Percentiles rank a stretch among this genome's conserved stretches.
Evolutionary conservation across 2,888 invertebrate genomes (phyloP).

Genomic region (Amiota communis): DNA sequence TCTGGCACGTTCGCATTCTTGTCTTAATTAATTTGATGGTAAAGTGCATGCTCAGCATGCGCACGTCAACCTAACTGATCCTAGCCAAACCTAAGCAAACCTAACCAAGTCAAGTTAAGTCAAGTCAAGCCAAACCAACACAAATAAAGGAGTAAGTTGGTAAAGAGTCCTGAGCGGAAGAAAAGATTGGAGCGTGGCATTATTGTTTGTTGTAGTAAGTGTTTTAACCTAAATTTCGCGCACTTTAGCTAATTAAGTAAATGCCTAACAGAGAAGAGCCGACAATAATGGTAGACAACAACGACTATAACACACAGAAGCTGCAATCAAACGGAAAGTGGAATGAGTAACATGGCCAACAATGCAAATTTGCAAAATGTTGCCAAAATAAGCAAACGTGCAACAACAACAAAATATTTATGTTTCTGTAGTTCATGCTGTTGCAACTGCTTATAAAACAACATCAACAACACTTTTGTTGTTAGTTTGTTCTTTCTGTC

Average conservation of each 20-base stretch:
- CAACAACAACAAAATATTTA: constrained; percentile 2
- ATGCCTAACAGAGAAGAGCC: constrained; percentile 4
- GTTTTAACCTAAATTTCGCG: constrained; percentile 30
- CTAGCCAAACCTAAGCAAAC: neutral
- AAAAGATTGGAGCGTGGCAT: constrained; percentile 13
- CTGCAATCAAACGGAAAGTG: neutral
- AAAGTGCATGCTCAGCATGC: constrained; percentile 49
- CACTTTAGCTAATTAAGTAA: constrained; percentile 24
- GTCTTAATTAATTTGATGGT: constrained; percentile 63
- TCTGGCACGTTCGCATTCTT: constrained; percentile 45
- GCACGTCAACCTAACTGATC: neutral
- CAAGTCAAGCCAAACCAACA: neutral
- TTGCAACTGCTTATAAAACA: constrained; percentile 23
- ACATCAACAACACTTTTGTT: constrained; percentile 13
- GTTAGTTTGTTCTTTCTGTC: neutral
- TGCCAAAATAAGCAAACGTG: constrained; percentile 21
- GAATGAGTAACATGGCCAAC: neutral
- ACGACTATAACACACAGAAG: neutral
- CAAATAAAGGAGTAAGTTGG: neutral
- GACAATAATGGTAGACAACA: neutral
- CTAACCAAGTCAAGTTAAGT: neutral
- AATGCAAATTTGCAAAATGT: constrained; percentile 22
- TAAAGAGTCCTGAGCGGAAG: neutral
- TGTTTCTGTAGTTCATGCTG: constrained; percentile 31
- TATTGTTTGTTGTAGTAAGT: constrained; percentile 21